Evolutionary conservation across 2,797 vertebrate species (phyloP), one percentile per base, ranked within the genome.

Genomic region (Spondyliosoma cantharus): DNA sequence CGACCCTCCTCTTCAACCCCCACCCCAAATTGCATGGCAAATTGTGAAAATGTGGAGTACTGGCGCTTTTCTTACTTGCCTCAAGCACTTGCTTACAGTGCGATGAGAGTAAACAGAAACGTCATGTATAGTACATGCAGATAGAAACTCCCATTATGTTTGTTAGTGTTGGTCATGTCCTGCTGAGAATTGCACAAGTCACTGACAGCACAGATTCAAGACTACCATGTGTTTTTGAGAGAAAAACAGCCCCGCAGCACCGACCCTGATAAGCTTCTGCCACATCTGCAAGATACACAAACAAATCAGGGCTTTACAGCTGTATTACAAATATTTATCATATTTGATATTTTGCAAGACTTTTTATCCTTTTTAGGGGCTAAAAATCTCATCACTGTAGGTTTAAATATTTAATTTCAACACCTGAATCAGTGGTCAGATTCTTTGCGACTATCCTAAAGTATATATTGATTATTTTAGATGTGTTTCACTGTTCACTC

Each of bases 191-290:
- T 46, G 19, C 7, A 24, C 64, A 74, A 22, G 12, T 57, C 50
- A 45, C 37, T 62, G 11, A 49, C 16, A 66, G 50, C 52, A n/a
- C 69, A 50, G 32, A 58, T 71, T 48, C 14, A 70, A 63, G 69
- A 67, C 45, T n/a, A 19, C 2, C n/a, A 5, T 71, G 52, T 54
- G 53, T 76, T 53, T 45, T 61, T 50, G 1, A 25, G 48, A 57
- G 57, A 53, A 54, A 64, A 68, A 69, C 52, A 73, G 59, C 20
- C 37, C 42, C 2, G 15, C 37, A 48, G 17, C 29, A 57, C 9
- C 42, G 69, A 0, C 19, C 19, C 54, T n/a, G 49, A 53, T 19
- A 32, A 27, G 1, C 14, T 52, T 17, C 6, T 7, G 52, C 29
- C 16, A 20, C 32, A 75, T 22, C 12, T 53, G 4, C 16, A 63